A percentile compares a stretch with the other conserved stretches of the same genome.
Evolutionary conservation across 2,797 vertebrate genomes (phyloP).

Genomic region (Orientallactaga sibirica): DNA sequence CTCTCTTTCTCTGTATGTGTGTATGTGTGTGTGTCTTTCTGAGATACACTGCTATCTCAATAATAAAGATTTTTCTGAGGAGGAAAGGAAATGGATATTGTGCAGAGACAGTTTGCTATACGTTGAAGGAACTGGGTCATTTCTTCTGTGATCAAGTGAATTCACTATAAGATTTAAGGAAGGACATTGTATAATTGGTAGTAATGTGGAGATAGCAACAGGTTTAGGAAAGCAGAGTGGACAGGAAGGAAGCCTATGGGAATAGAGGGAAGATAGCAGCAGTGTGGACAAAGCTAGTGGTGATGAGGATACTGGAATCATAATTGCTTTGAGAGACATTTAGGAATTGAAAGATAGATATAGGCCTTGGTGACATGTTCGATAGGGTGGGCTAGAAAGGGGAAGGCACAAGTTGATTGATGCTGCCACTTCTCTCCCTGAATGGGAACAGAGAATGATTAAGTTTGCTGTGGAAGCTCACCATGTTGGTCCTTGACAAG

Average conservation of each 20-base stretch:
- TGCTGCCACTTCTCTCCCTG: not conserved
- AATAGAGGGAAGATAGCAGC: not conserved
- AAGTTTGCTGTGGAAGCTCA: not conserved
- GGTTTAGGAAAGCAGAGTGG: not conserved
- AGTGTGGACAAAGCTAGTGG: not conserved
- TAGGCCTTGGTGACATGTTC: not conserved
- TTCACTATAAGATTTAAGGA: not conserved
- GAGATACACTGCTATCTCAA: not conserved
- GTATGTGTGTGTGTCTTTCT: not conserved
- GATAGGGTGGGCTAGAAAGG: not conserved
- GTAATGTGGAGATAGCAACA: not conserved
- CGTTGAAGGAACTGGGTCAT: not conserved
- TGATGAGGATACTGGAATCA: not conserved
- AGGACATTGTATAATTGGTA: not conserved
- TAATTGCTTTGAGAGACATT: not conserved
- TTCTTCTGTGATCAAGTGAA: not conserved
- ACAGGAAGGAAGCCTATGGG: not conserved
- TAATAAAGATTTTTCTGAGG: not conserved
- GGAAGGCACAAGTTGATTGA: not conserved
- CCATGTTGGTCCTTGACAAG: not conserved
- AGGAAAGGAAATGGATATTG: not conserved
- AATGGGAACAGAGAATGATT: not conserved
- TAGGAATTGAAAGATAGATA: not conserved
- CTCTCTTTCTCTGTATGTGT: no score
- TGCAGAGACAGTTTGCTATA: not conserved